phyloP scores from a whole-genome alignment of 2,797 vertebrate genomes.

The Centropyge bicolor region DNA sequence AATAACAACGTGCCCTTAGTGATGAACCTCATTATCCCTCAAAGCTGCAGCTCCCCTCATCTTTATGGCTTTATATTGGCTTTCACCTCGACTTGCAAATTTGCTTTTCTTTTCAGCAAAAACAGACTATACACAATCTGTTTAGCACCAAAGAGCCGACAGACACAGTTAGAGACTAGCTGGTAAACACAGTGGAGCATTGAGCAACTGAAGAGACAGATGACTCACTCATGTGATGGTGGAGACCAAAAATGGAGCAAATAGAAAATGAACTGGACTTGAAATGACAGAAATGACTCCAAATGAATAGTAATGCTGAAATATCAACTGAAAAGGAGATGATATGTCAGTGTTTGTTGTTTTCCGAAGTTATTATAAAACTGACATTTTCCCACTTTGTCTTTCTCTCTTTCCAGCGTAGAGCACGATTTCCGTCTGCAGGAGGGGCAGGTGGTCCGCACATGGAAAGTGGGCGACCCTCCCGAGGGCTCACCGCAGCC shows the following conservation, averaged over 20 bases:
- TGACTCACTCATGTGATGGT: background rate
- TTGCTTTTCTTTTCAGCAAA: background rate
- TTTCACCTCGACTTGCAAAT: background rate
- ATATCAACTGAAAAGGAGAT: background rate
- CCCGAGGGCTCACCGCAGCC: constrained; percentile 76
- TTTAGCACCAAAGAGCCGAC: background rate
- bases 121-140: background rate
- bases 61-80: background rate
- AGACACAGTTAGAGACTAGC: background rate
- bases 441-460: constrained; percentile 86
- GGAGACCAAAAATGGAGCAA: too few species aligned
- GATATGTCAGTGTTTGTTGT: background rate
- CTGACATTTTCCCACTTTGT: background rate
- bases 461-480: constrained; percentile 85
- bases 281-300: background rate
- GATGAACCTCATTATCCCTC: background rate
- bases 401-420: constrained; percentile 69
- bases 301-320: background rate
- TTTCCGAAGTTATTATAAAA: background rate
- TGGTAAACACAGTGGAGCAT: background rate
- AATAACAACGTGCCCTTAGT: background rate
- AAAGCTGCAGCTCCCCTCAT: background rate
- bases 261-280: background rate
- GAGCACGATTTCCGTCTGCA: constrained; percentile 88
- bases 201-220: background rate